Percentiles rank a stretch among this genome's conserved stretches.
phyloP scores from a whole-genome alignment of 2,113 vertebrate species.

The Bufo gargarizans region DNA sequence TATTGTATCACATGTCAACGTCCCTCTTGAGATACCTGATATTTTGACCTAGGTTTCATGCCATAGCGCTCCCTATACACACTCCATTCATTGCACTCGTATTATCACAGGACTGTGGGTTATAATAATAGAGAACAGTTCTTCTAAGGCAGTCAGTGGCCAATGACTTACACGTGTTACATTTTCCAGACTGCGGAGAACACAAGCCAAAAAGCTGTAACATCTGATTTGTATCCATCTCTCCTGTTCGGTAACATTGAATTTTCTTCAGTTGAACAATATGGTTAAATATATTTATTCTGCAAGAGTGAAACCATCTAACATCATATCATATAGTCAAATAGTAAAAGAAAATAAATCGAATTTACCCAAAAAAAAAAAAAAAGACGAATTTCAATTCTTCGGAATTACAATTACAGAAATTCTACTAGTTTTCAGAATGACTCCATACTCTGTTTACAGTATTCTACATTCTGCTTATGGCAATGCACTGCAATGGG shows the following conservation, averaged over 20 bases:
- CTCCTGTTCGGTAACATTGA: neutral
- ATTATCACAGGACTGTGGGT: constrained; percentile 47
- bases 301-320: no score
- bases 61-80: constrained; percentile 7
- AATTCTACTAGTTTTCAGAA: no score
- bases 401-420: no score
- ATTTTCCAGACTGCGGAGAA: constrained; percentile 42
- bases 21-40: neutral
- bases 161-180: constrained; percentile 19
- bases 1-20: constrained; percentile 53
- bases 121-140: constrained; percentile 43
- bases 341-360: no score
- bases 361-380: no score
- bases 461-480: no score
- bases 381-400: no score
- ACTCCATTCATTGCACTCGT: constrained; percentile 20
- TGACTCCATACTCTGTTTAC: no score
- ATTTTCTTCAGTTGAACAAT: neutral
- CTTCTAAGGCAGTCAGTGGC: constrained; percentile 6
- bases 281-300: neutral
- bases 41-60: constrained; percentile 28
- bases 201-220: constrained; percentile 37
- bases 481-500: no score
- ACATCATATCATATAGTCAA: no score
- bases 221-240: constrained; percentile 16